Base-by-base conservation (phyloP, 2,888 invertebrate species). In the Keiferia lycopersicella region DNA sequence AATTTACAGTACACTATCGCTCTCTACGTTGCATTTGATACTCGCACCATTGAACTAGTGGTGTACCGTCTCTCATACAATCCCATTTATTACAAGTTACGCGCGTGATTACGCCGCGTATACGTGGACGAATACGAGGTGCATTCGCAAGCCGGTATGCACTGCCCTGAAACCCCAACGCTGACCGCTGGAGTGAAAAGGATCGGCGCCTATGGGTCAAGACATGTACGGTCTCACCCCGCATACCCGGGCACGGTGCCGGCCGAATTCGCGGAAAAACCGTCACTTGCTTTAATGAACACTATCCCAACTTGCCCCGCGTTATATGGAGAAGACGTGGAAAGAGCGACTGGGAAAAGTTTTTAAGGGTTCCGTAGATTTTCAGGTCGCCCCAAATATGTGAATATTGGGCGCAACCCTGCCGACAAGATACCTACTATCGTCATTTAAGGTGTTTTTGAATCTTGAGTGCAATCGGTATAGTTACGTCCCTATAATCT, bases 1-100 rank as follows among this genome's bases (percentile, higher is more conserved):
- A 2, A 26, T 26, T 2, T 26, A 4, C 26, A 26, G 26, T 26
- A 4, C 26, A 26, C 69, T 67, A 68, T 68, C 69, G 69, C 69
- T 71, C n/a, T n/a, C n/a, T n/a, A n/a, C n/a, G n/a, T 71, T 70
- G 71, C 69, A 68, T 70, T 71, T 66, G 65, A 65, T 66, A 60
- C 63, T 51, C 16, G 48, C 41, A 12, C 39, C 39, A 39, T 39
- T 39, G 39, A 10, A 39, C 39, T 39, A 39, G 39, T 56, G 22
- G 30, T n/a, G n/a, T n/a, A n/a, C n/a, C n/a, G n/a, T n/a, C n/a
- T n/a, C n/a, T n/a, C n/a, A n/a, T n/a, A n/a, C n/a, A n/a, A n/a
- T n/a, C n/a, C n/a, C n/a, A n/a, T n/a, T n/a, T n/a, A n/a, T n/a
- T n/a, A n/a, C n/a, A n/a, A n/a, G n/a, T n/a, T n/a, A n/a, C n/a